phyloP scores from a whole-genome alignment of 2,888 invertebrate genomes.

The Strigamia maritima region DNA sequence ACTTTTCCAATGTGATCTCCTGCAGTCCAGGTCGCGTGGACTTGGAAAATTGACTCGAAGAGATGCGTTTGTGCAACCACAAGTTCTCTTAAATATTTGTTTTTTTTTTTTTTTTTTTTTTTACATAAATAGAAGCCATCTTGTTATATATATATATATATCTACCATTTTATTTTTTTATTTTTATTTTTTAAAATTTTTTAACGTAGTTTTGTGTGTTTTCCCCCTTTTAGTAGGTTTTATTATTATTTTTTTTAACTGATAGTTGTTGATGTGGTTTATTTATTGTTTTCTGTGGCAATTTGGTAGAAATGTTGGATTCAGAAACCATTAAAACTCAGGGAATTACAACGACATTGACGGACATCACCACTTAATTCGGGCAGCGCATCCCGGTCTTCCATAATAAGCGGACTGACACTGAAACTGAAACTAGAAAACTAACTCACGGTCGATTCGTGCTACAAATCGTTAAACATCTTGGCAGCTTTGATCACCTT shows the following conservation, averaged over 20 bases:
- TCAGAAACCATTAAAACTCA: conserved; percentile 21
- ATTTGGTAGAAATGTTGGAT: conserved; percentile 27
- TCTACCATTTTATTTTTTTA: neutral
- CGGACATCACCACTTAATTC: neutral
- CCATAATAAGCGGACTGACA: neutral
- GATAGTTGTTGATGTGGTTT: conserved; percentile 24
- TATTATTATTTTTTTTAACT: neutral
- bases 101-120: neutral
- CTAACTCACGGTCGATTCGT: neutral
- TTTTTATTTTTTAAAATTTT: neutral
- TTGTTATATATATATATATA: conserved; percentile 29
- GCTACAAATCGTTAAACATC: neutral
- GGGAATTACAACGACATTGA: conserved; percentile 21
- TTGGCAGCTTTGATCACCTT: neutral
- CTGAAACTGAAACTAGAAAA: neutral
- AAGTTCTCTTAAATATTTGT: neutral
- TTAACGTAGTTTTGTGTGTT: neutral
- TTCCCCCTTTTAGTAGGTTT: neutral
- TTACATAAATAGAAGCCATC: conserved; percentile 1
- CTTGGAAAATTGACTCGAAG: neutral
- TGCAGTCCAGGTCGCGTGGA: neutral
- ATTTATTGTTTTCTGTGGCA: conserved; percentile 29
- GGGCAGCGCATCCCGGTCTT: neutral
- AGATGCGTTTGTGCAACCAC: neutral
- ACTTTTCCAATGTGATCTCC: conserved; percentile 17